phyloP scores from a whole-genome alignment of 2,888 invertebrate species.

The Polydrusus tereticollis region DNA sequence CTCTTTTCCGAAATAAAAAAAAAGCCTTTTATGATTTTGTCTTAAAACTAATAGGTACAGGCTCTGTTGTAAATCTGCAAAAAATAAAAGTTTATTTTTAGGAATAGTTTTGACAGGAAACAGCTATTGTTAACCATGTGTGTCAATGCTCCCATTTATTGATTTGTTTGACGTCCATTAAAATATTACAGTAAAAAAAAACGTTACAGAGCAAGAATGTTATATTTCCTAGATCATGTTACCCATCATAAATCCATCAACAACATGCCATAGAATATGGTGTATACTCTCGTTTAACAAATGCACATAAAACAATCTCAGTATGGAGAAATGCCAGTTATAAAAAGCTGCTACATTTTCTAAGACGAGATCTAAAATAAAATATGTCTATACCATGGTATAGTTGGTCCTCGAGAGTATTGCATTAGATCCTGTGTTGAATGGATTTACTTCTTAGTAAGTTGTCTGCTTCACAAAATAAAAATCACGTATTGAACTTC shows the following conservation, averaged over 20 bases:
- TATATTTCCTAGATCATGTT: constrained; percentile 31
- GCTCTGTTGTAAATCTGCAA: no score
- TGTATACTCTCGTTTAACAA: constrained; percentile 33
- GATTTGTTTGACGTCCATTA: background rate
- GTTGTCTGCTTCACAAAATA: no score
- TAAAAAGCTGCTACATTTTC: constrained; percentile 49
- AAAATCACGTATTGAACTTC: no score
- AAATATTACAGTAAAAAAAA: background rate
- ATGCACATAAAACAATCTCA: constrained; percentile 50
- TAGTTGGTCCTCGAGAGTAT: constrained; percentile 7
- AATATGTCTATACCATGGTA: constrained; percentile 27
- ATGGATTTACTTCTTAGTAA: background rate
- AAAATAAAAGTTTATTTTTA: no score
- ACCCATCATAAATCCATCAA: constrained; percentile 31
- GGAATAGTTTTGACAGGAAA: no score
- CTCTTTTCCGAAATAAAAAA: no score
- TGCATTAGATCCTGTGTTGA: constrained; percentile 1
- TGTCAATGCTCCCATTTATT: no score
- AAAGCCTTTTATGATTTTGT: no score
- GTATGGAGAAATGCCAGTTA: constrained; percentile 50
- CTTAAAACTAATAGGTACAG: no score
- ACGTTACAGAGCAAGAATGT: background rate
- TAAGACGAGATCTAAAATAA: constrained; percentile 24
- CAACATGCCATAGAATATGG: constrained; percentile 28
- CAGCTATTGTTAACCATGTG: no score